phyloP scores from a whole-genome alignment of 1,140 invertebrate species.

The Diabrotica virgifera region DNA sequence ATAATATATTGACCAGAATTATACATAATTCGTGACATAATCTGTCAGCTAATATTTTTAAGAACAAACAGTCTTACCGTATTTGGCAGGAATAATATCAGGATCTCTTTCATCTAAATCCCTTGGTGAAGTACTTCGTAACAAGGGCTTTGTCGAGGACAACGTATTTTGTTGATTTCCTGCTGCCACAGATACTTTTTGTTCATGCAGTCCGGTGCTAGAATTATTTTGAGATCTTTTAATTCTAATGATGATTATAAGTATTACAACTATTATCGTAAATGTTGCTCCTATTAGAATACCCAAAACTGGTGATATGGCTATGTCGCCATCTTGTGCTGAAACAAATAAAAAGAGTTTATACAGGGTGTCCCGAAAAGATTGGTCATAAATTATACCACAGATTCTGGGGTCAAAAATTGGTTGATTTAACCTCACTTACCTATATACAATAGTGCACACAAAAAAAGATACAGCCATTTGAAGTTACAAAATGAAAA shows the following conservation, averaged over 20 bases:
- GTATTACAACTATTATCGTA: conserved; percentile 54
- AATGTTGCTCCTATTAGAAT: conserved; percentile 54
- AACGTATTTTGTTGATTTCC: conserved; percentile 37
- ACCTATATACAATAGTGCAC: too few relatives aligned
- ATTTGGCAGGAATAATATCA: conserved; percentile 71
- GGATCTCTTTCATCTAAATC: conserved; percentile 66
- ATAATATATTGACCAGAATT: too few relatives aligned
- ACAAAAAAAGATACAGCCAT: too few relatives aligned
- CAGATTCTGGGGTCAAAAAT: too few relatives aligned
- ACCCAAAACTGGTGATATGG: conserved; percentile 56
- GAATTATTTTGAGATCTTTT: conserved; percentile 44
- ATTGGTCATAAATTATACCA: too few relatives aligned
- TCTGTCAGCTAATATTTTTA: too few relatives aligned
- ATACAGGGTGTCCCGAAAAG: too few relatives aligned
- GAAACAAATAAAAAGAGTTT: conserved; percentile 3
- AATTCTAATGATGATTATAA: conserved; percentile 53
- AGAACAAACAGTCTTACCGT: conserved; percentile 50
- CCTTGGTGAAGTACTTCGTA: conserved; percentile 49
- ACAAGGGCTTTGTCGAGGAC: conserved; percentile 46
- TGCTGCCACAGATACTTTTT: conserved; percentile 30
- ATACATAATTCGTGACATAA: too few relatives aligned
- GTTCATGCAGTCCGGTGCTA: conserved; percentile 26
- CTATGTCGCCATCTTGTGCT: conserved; percentile 56
- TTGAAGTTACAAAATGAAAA: too few relatives aligned
- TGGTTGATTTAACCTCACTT: too few relatives aligned